These are phyloP conservation scores for Eristalis intricaria DNA, from an alignment of 2,888 invertebrate genomes.

Conservation along the genomic window DNA sequence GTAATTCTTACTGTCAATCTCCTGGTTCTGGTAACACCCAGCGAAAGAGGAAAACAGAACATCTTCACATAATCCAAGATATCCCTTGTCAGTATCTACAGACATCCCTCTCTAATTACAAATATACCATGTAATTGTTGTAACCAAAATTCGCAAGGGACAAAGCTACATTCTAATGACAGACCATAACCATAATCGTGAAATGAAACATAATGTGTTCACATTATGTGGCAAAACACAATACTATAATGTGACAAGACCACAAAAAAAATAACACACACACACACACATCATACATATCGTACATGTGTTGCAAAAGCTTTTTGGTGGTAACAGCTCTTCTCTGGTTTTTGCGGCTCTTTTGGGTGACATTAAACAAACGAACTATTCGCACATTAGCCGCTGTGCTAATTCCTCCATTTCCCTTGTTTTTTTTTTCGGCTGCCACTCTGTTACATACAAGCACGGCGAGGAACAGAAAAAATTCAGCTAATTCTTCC, in stretches of 20 bases:
- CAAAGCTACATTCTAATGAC: slow-evolving; percentile 16
- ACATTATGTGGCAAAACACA: slow-evolving; percentile 46
- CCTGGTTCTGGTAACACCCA: too few species aligned
- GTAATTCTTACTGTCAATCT: too few species aligned
- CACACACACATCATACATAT: slow-evolving; percentile 19
- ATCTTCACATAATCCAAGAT: not conserved
- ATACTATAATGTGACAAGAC: slow-evolving; percentile 24
- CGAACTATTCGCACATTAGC: slow-evolving; percentile 70
- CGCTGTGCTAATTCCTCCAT: slow-evolving; percentile 22
- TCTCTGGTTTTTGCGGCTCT: slow-evolving; percentile 69
- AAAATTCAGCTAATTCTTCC: slow-evolving; percentile 57
- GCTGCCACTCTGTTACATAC: not conserved
- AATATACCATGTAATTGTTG: slow-evolving; percentile 30
- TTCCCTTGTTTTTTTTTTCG: slow-evolving; percentile 6
- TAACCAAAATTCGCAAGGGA: slow-evolving; percentile 38
- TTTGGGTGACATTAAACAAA: slow-evolving; percentile 68
- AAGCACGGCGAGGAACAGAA: not conserved
- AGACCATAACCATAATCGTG: slow-evolving; percentile 41
- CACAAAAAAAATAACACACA: not conserved
- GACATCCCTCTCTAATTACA: too few species aligned
- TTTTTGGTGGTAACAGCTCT: slow-evolving; percentile 54
- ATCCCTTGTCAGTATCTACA: not conserved
- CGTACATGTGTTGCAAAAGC: slow-evolving; percentile 54
- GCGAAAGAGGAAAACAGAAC: too few species aligned
- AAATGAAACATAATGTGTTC: slow-evolving; percentile 21